phyloP scores from a whole-genome alignment of 92 coral and sea anemone genomes.

The Muricea muricata region DNA sequence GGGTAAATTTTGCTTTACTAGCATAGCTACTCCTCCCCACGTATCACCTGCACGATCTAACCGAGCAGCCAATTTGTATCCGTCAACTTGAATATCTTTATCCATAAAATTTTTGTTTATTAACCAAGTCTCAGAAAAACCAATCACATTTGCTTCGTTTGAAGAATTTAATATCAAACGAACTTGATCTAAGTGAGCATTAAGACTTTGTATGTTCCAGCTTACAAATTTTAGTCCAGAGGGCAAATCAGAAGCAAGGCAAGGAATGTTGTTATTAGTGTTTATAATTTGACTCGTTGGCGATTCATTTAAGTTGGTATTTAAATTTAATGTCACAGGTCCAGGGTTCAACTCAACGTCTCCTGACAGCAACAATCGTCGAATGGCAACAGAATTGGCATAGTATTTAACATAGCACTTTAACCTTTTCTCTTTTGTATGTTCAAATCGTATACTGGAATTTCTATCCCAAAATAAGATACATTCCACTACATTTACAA shows the following conservation, averaged over 20 bases:
- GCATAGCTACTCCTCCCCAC: conserved; percentile 8
- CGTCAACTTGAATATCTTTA: background rate
- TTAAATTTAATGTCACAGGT: background rate
- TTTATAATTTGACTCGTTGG: background rate
- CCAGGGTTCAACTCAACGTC: conserved; percentile 28
- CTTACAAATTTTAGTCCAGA: background rate
- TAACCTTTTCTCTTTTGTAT: conserved; percentile 17
- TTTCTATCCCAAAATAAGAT: conserved; percentile 31
- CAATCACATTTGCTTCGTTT: conserved; percentile 7
- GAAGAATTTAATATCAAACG: background rate
- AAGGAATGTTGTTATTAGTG: background rate
- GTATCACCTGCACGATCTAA: background rate
- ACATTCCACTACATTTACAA: background rate
- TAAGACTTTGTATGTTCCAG: conserved; percentile 22
- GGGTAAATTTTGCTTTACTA: background rate
- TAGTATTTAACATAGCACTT: conserved; percentile 19
- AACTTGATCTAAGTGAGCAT: conserved; percentile 21
- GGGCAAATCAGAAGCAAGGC: conserved; percentile 13
- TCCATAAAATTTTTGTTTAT: background rate
- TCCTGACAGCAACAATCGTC: conserved; percentile 20
- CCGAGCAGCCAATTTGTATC: conserved; percentile 6
- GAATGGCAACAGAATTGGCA: background rate
- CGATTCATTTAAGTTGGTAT: background rate
- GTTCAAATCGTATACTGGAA: conserved; percentile 12
- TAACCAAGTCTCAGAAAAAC: conserved; percentile 6